Base-by-base conservation (phyloP, 2,888 invertebrate species). In the Meghimatium bilineatum region DNA sequence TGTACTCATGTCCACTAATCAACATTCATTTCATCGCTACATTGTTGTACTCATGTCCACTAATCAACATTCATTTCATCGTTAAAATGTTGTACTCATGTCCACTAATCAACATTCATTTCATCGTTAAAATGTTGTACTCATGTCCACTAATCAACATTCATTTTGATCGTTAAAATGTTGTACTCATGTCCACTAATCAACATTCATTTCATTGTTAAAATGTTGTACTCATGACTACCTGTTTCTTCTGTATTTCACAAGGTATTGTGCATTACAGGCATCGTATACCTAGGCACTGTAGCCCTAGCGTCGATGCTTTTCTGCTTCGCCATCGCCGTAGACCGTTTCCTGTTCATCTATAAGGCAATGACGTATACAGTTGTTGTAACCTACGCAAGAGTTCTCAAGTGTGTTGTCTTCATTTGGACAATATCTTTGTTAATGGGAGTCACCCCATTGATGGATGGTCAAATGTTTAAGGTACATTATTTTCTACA, bases 251-350 rank as follows among this genome's bases (percentile, higher is more conserved):
- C 44, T n/a, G n/a, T n/a, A 44, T 72, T 26, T 72, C 20, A 14
- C 23, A 66, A 79, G 79, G 52, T 44, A 23, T 6, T 52, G 67
- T 79, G 67, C 14, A 8, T 79, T 29, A 1, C 52, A 23, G 29
- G 32, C 12, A 10, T 67, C 1, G 52, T 79, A 1, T 29, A 29
- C 20, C 26, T 82, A 26, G 49, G 66, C 10, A 76, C 67, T 8
- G 38, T 67, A 14, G 52, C 49, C n/a, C 44, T 17, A 52, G 77
- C 74, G 1, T 83, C 79, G 44, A 38, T 83, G 60, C 34, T 49
- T 17, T 63, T 60, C 32, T 82, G 81, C 66, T 71, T 83, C 78
- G 77, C 83, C 83, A 83, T 83, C 49, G 83, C 83, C 36, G 77
- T 83, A 1, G 83, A 83, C 60, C 52, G 83, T 12, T 83, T 78